These are phyloP conservation scores for Toxotes chatareus DNA, from an alignment of 2,113 vertebrate species.

Conservation along the genomic window DNA sequence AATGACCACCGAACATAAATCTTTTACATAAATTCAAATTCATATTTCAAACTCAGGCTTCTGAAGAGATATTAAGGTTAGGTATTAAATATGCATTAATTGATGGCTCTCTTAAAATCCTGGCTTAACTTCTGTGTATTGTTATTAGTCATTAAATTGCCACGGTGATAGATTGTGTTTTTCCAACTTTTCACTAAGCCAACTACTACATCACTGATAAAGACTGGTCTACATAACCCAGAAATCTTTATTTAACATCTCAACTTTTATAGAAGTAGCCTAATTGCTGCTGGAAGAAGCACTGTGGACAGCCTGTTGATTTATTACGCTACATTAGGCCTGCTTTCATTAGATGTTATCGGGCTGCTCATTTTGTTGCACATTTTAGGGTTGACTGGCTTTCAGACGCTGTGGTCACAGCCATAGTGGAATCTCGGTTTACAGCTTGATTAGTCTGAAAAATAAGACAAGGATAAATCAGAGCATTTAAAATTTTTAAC, in stretches of 20 bases:
- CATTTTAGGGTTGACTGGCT: conserved; percentile 57
- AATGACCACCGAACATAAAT: no score
- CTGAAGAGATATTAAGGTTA: neutral
- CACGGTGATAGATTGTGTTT: conserved; percentile 64
- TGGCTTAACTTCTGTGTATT: neutral
- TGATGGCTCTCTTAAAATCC: neutral
- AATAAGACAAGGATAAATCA: conserved; percentile 24
- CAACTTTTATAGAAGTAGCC: conserved; percentile 37
- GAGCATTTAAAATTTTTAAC: neutral
- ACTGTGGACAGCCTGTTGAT: conserved; percentile 61
- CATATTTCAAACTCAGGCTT: neutral
- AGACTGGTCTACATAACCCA: conserved; percentile 30
- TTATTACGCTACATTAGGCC: conserved; percentile 52
- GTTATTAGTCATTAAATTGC: conserved; percentile 57
- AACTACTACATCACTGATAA: conserved; percentile 52
- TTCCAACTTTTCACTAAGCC: conserved; percentile 54
- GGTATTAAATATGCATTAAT: neutral
- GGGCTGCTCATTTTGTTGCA: conserved; percentile 55
- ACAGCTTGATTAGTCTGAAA: conserved; percentile 34
- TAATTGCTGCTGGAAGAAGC: conserved; percentile 54
- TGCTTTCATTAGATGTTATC: conserved; percentile 74
- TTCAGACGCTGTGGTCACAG: conserved; percentile 17
- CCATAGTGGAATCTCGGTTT: conserved; percentile 2
- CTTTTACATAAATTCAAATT: neutral
- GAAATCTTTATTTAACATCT: conserved; percentile 67